Evolutionary conservation across 2,888 invertebrate species (phyloP).

Genomic region (Idaea biselata): DNA sequence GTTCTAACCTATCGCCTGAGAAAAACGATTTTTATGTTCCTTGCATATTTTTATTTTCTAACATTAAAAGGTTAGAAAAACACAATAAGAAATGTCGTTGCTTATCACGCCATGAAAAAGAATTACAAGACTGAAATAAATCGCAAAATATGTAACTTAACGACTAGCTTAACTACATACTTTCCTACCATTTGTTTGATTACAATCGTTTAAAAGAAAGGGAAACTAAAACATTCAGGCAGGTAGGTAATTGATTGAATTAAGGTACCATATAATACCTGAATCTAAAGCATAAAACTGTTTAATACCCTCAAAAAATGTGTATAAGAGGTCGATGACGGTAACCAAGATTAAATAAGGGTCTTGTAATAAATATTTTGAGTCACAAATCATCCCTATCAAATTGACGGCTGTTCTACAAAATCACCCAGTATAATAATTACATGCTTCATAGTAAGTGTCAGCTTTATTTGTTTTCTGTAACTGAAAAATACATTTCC

Average conservation of each 20-base stretch:
- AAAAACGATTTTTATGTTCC: not conserved
- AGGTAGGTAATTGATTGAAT: constrained; percentile 3
- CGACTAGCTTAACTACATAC: constrained; percentile 11
- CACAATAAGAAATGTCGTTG: constrained; percentile 33
- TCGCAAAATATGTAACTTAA: constrained; percentile 29
- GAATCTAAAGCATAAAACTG: too few relatives aligned
- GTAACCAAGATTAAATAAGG: too few relatives aligned
- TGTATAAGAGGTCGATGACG: too few relatives aligned
- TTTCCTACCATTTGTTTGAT: not conserved
- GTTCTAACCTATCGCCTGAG: not conserved
- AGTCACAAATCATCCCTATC: too few relatives aligned
- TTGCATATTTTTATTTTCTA: constrained; percentile 16
- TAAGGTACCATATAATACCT: not conserved
- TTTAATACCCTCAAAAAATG: too few relatives aligned
- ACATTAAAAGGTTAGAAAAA: constrained; percentile 36
- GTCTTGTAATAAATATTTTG: too few relatives aligned
- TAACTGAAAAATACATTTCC: too few relatives aligned
- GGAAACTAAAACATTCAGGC: not conserved
- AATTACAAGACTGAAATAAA: constrained; percentile 23
- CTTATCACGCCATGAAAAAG: constrained; percentile 46
- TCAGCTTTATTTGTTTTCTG: too few relatives aligned
- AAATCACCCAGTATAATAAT: too few relatives aligned
- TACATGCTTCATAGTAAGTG: too few relatives aligned
- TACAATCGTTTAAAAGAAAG: constrained; percentile 1
- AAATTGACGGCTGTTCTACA: too few relatives aligned